phyloP scores from a whole-genome alignment of 2,797 vertebrate genomes.

The Emydoidea blandingii region DNA sequence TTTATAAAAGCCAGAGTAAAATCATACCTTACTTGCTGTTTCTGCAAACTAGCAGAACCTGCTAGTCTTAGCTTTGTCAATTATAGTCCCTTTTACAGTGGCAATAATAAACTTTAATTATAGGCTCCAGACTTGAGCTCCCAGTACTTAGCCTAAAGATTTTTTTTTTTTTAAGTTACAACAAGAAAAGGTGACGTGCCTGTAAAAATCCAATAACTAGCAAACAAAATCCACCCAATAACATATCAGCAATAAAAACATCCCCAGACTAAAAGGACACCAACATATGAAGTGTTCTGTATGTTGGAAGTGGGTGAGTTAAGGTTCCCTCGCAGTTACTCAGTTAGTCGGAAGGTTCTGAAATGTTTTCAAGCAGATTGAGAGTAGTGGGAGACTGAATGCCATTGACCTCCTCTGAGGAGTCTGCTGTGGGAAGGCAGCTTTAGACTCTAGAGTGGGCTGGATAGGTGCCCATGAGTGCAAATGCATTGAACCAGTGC shows the following conservation, averaged over 20 bases:
- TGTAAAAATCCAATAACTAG: neutral
- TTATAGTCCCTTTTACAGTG: neutral
- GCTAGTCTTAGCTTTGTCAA: fast-evolving
- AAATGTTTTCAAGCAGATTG: neutral
- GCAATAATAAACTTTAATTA: neutral
- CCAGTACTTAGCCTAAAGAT: neutral
- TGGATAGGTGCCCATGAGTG: neutral
- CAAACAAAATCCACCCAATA: neutral
- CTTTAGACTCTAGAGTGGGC: neutral
- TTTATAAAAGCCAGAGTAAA: neutral
- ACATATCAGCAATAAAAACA: fast-evolving
- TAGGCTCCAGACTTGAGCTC: fast-evolving
- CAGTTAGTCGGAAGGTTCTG: neutral
- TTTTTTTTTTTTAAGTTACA: neutral
- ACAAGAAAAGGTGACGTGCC: neutral
- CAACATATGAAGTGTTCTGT: neutral
- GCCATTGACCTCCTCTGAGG: neutral
- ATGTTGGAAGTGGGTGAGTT: neutral
- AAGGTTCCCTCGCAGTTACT: neutral
- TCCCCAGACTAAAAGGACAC: neutral
- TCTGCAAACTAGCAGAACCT: neutral
- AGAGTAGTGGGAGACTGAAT: neutral
- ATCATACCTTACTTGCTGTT: fast-evolving
- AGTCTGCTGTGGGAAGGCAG: neutral
- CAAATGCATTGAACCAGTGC: neutral